Evolutionary conservation across 2,113 vertebrate species (phyloP), one percentile per base, ranked within the genome.

Genomic region (Sceloporus tristichus): DNA sequence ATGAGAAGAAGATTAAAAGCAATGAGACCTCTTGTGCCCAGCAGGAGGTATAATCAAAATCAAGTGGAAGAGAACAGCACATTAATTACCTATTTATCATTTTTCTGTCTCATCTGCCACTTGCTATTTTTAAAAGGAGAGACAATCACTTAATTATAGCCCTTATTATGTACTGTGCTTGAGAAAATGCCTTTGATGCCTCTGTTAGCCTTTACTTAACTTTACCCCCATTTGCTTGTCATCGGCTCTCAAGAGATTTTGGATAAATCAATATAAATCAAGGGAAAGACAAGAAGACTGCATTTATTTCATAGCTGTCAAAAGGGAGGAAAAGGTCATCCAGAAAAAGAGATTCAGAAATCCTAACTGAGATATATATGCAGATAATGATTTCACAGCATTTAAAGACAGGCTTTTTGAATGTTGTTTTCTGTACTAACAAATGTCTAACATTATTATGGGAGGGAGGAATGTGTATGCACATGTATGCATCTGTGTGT

Each of bases 211-310:
- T 93, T 95, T 94, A 91, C 90, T 93, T 93, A 95, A 92, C 91
- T 90, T 93, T 92, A 91, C 88, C 81, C 91, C 92, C 81, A 92
- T 95, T 94, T 94, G 91, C 92, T 89, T 93, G 86, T 91, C 89
- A 93, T 90, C 82, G 71, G 91, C 53, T 94, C 86, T 87, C 90
- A 74, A 85, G 77, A 71, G 88, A 93, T 29, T 82, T 90, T 54
- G 86, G 83, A 95, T 91, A 96, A 91, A 93, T 94, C 91, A 91
- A 93, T 92, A 94, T 27, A 93, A 95, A 92, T 89, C 82, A 95
- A 93, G 81, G 65, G 21, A 85, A 91, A 92, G 19, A 0, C 42
- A 93, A 83, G 29, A 88, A 90, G 71, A 1, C 2, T 62, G 18
- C 59, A 91, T 94, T 95, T 91, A 70, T 91, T 93, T 92, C 53